Evolutionary conservation across 2,888 invertebrate species (phyloP).

Genomic region (Philhelius pedissequus): DNA sequence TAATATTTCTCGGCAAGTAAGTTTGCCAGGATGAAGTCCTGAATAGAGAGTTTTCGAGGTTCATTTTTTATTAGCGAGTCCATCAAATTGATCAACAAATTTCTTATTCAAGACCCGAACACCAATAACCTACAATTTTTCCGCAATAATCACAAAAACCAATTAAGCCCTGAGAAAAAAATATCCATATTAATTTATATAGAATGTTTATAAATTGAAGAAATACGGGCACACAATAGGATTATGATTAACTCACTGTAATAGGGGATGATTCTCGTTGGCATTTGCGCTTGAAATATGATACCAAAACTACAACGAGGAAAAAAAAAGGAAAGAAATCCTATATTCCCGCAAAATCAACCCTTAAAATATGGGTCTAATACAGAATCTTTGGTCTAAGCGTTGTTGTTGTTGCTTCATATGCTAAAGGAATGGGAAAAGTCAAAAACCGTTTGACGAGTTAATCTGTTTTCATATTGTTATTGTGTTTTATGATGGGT

Average conservation of each 20-base stretch:
- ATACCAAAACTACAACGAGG: conserved; percentile 11
- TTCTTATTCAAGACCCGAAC: not conserved
- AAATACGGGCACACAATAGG: conserved; percentile 71
- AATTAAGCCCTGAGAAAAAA: conserved; percentile 42
- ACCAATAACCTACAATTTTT: not conserved
- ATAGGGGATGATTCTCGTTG: conserved; percentile 70
- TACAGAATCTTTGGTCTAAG: conserved; percentile 21
- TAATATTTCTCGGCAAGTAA: no score
- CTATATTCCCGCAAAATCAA: not conserved
- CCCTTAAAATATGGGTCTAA: conserved; percentile 22
- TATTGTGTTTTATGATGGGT: conserved; percentile 59
- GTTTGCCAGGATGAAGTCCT: no score
- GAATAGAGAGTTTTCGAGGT: no score
- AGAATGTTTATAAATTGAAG: conserved; percentile 69
- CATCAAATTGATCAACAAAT: not conserved
- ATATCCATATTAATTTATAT: conserved; percentile 40
- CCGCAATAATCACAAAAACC: conserved; percentile 10
- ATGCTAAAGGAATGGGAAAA: conserved; percentile 38
- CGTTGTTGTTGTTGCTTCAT: not conserved
- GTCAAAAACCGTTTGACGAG: conserved; percentile 70
- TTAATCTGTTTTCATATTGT: conserved; percentile 70
- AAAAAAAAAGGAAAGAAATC: conserved; percentile 6
- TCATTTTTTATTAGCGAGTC: no score
- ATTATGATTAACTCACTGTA: conserved; percentile 73
- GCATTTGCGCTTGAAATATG: conserved; percentile 45